Evolutionary conservation across 2,888 invertebrate genomes (phyloP), one percentile per base, ranked within the genome.

Genomic region (Keiferia lycopersicella): DNA sequence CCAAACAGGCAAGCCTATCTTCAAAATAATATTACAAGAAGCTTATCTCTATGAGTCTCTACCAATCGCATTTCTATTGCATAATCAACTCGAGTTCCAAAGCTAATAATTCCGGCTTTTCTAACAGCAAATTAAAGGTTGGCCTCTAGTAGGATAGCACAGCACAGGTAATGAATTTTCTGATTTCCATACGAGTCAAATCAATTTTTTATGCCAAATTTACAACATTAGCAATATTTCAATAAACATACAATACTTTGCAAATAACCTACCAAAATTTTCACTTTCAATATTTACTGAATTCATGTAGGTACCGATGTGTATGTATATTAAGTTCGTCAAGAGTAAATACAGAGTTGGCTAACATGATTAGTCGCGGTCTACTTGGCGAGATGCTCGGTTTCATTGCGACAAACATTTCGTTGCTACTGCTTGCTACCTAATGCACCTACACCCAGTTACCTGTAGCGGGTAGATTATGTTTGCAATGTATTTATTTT

Each of bases 361-460:
- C 63, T 65, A 48, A 64, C 63, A 69, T 72, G 34, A 71, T 74
- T 74, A 73, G 78, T 76, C 70, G 73, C 76, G 77, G 74, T 80
- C 75, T 77, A 78, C 69, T 80, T 80, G 69, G 69, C 73, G 68
- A 70, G 72, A 62, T 72, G 72, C 73, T 75, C 73, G 69, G 76
- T 80, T 81, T 80, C 79, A 80, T 75, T 80, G 79, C 79, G 75
- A 72, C 71, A 76, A 72, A 69, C 71, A 71, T 72, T 71, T 68
- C 71, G 67, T 70, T 51, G 30, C 30, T 30, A 30, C 30, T 30
- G n/a, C 3, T 26, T 26, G 34, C 34, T 34, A 34, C 34, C 34
- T 34, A 34, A 34, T 34, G 34, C 34, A 34, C 34, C 34, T 30
- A 34, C 8, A 10, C 10, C 34, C 8, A 34, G 7, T 10, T 34